Conservation (phyloP, 2,888 invertebrate species). For the Notodonta ziczac region DNA sequence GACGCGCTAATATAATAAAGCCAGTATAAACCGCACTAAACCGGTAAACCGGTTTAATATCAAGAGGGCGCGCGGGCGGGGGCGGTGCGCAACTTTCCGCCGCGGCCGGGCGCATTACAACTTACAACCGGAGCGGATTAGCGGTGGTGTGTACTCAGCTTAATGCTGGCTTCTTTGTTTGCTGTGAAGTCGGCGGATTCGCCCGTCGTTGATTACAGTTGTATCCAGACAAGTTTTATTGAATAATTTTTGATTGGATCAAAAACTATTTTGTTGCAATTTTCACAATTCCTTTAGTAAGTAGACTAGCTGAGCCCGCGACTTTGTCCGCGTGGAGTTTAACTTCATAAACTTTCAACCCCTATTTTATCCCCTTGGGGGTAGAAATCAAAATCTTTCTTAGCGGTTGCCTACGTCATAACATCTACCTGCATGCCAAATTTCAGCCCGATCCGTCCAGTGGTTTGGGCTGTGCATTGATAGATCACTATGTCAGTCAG, state of each 20-base stretch:
- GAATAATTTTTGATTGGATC: slow-evolving; percentile 12
- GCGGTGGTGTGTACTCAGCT: slow-evolving; percentile 63
- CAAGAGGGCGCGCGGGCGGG: slow-evolving; percentile 55
- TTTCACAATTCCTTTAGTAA: neutral
- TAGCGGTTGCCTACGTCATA: too few relatives aligned
- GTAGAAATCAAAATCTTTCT: too few relatives aligned
- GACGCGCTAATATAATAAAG: slow-evolving; percentile 81
- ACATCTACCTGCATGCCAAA: too few relatives aligned
- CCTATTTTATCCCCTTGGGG: too few relatives aligned
- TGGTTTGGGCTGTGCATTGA: too few relatives aligned
- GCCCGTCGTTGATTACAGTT: slow-evolving; percentile 41
- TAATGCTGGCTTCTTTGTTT: slow-evolving; percentile 69
- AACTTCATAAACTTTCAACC: too few relatives aligned
- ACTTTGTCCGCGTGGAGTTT: too few relatives aligned
- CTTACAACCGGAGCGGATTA: slow-evolving; percentile 70
- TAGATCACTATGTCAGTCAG: too few relatives aligned
- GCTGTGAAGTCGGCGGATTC: slow-evolving; percentile 39
- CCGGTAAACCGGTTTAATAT: slow-evolving; percentile 79
- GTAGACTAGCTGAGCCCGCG: too few relatives aligned
- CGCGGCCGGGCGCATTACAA: slow-evolving; percentile 69
- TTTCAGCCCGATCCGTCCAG: too few relatives aligned
- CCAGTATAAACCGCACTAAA: slow-evolving; percentile 77
- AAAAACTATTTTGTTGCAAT: slow-evolving; percentile 3
- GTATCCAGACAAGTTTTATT: slow-evolving; percentile 23
- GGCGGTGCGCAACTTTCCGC: slow-evolving; percentile 68